phyloP scores from a whole-genome alignment of 1,140 invertebrate genomes.

The Brachionus angularis region DNA sequence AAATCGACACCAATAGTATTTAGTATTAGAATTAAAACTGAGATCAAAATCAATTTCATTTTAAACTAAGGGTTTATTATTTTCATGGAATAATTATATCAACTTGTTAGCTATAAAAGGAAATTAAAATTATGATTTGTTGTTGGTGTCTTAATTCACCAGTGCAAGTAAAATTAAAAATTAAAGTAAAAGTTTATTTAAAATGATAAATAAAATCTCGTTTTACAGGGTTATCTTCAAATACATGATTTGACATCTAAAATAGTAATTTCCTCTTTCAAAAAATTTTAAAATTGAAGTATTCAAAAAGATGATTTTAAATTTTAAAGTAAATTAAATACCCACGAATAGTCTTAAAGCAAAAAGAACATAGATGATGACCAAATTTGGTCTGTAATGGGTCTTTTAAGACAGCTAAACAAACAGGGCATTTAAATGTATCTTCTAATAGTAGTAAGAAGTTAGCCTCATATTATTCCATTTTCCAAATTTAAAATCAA shows the following conservation, averaged over 20 bases:
- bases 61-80: no score
- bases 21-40: no score
- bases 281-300: not conserved
- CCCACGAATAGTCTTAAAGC: conserved; percentile 62
- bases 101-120: no score
- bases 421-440: conserved; percentile 79
- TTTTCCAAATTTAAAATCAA: no score
- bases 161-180: conserved; percentile 21
- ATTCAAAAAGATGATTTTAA: no score
- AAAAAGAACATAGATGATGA: conserved; percentile 77
- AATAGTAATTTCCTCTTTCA: conserved; percentile 18
- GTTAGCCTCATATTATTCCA: conserved; percentile 24
- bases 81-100: no score
- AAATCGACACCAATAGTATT: no score
- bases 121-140: no score
- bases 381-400: conserved; percentile 79
- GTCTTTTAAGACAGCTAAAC: conserved; percentile 75
- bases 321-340: no score
- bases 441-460: conserved; percentile 47
- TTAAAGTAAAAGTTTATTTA: conserved; percentile 15
- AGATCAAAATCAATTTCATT: no score
- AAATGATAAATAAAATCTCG: conserved; percentile 26
- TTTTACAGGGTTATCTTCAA: conserved; percentile 38
- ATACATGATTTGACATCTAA: conserved; percentile 38
- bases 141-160: conserved; percentile 31